These are phyloP conservation scores for Phrynocephalus forsythii DNA, from an alignment of 2,797 vertebrate genomes.

Conservation along the genomic window DNA sequence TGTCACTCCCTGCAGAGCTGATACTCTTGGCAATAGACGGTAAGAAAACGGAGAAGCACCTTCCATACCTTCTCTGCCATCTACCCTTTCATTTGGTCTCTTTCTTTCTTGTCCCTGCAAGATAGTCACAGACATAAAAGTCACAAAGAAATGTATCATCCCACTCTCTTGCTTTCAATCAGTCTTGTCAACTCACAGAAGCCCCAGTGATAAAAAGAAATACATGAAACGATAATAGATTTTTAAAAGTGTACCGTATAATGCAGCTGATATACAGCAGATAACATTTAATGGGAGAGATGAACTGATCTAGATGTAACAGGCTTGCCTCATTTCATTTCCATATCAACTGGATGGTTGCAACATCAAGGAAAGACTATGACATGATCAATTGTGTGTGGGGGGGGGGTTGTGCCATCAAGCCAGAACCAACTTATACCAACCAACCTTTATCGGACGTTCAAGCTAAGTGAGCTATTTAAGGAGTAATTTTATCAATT, in stretches of 20 bases:
- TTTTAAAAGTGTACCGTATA: slow-evolving; percentile 32
- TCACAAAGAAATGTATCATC: slow-evolving; percentile 32
- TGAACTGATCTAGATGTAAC: slow-evolving; percentile 7
- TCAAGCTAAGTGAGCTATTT: too few species aligned
- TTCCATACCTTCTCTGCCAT: neutral
- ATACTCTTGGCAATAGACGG: slow-evolving; percentile 12
- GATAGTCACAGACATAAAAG: slow-evolving; percentile 22
- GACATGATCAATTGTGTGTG: too few species aligned
- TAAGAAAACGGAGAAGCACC: slow-evolving; percentile 40
- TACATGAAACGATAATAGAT: slow-evolving; percentile 45
- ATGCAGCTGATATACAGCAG: slow-evolving; percentile 35
- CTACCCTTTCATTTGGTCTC: neutral
- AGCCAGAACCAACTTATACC: too few species aligned
- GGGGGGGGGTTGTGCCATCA: too few species aligned
- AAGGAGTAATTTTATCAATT: too few species aligned
- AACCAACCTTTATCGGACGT: too few species aligned
- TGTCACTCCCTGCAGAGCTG: slow-evolving; percentile 8
- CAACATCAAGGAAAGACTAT: too few species aligned
- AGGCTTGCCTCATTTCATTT: neutral
- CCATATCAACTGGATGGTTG: too few species aligned
- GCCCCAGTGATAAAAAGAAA: slow-evolving; percentile 50
- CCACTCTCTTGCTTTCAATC: slow-evolving; percentile 29
- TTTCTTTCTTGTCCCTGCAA: slow-evolving; percentile 28
- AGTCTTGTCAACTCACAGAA: slow-evolving; percentile 24
- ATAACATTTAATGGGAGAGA: slow-evolving; percentile 36